These are phyloP conservation scores for Drosophila paranaensis DNA, from an alignment of 2,888 invertebrate genomes.

Conservation along the genomic window DNA sequence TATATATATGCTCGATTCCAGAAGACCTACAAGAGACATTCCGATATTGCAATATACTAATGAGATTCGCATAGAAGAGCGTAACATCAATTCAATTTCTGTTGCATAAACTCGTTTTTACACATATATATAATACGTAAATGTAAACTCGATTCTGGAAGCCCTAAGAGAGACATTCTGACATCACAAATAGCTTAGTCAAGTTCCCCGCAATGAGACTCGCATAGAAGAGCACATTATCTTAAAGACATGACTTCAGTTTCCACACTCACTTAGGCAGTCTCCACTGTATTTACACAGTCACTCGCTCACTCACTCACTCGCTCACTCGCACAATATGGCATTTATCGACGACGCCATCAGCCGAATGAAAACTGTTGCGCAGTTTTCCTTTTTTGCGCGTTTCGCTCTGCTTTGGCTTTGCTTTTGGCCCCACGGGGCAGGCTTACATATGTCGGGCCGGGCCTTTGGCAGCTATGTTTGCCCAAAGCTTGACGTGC, in stretches of 20 bases:
- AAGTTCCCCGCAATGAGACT: background rate
- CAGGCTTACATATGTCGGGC: background rate
- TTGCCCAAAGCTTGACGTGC: slow-evolving; percentile 8
- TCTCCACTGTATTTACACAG: slow-evolving; percentile 40
- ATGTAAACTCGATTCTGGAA: too few species aligned
- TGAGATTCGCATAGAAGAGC: too few species aligned
- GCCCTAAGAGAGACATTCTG: too few species aligned
- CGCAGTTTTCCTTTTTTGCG: slow-evolving; percentile 55
- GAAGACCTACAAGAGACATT: too few species aligned
- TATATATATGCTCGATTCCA: too few species aligned
- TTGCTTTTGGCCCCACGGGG: background rate
- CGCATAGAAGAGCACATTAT: background rate
- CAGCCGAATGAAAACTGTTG: slow-evolving; percentile 65
- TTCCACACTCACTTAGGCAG: slow-evolving; percentile 1
- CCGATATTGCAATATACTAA: too few species aligned
- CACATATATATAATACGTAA: too few species aligned
- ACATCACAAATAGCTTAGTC: too few species aligned
- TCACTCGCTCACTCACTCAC: slow-evolving; percentile 37
- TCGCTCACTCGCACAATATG: slow-evolving; percentile 44
- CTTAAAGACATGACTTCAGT: too few species aligned
- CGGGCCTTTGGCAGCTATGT: slow-evolving; percentile 3
- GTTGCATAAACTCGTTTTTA: too few species aligned
- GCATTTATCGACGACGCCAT: slow-evolving; percentile 31
- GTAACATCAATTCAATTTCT: too few species aligned
- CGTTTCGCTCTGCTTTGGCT: slow-evolving; percentile 10